These are phyloP conservation scores for Scylla paramamosain DNA, from an alignment of 1,140 invertebrate species.

Conservation along the genomic window DNA sequence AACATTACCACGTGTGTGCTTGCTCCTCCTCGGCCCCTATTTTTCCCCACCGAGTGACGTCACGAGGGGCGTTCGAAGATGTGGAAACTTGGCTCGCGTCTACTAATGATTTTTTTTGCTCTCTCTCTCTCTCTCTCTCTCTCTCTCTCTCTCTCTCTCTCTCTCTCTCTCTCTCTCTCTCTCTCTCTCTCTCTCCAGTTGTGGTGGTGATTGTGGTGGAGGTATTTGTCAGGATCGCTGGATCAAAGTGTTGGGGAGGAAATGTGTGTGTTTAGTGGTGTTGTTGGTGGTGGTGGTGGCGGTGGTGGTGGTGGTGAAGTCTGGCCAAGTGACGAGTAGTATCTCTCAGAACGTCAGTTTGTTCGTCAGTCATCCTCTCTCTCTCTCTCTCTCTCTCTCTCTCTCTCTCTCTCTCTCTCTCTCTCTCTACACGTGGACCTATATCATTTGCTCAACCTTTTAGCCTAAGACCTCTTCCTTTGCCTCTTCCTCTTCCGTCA, in stretches of 20 bases:
- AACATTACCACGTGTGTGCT: constrained; percentile 55
- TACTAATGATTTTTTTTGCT: constrained; percentile 6
- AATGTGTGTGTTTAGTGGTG: neutral
- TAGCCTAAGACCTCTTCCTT: neutral
- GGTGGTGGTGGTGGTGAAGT: neutral
- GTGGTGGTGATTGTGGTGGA: neutral
- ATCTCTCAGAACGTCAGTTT: neutral
- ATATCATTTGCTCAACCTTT: neutral
- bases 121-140: too few relatives aligned
- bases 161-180: too few relatives aligned
- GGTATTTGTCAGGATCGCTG: too few relatives aligned
- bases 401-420: constrained; percentile 22
- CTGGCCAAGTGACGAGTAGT: neutral
- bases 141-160: too few relatives aligned
- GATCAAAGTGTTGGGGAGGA: neutral
- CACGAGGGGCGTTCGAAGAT: constrained; percentile 40
- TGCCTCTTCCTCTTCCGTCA: neutral
- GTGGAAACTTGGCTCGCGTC: neutral
- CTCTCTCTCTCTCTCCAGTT: too few relatives aligned
- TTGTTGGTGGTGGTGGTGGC: too few relatives aligned
- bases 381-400: constrained; percentile 34
- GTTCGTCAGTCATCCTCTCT: neutral
- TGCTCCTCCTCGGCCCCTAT: constrained; percentile 5
- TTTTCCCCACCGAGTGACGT: constrained; percentile 53
- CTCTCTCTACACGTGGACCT: neutral